Evolutionary conservation across 2,797 vertebrate genomes (phyloP).

Genomic region (Urocyon cinereoargenteus): DNA sequence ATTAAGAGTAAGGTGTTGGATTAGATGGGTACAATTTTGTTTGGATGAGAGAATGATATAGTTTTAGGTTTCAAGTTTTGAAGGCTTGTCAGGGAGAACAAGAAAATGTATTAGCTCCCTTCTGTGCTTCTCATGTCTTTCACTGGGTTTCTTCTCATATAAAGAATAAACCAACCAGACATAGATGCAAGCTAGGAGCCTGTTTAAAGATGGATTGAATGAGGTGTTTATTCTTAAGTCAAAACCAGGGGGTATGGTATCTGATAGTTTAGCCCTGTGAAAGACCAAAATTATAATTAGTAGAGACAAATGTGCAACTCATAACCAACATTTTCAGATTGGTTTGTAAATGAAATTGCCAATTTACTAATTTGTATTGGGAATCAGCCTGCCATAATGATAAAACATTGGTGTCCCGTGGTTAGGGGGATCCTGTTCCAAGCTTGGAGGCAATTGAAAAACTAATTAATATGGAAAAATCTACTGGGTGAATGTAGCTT

Average conservation of each 20-base stretch:
- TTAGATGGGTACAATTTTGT: neutral
- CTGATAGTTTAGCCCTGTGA: neutral
- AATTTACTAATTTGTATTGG: neutral
- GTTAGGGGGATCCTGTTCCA: neutral
- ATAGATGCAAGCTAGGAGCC: neutral
- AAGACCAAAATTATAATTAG: conserved; percentile 22
- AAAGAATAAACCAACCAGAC: neutral
- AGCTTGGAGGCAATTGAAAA: conserved; percentile 35
- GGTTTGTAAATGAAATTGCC: conserved; percentile 37
- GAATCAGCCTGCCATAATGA: neutral
- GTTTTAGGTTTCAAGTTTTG: neutral
- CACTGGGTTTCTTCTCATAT: neutral
- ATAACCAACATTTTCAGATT: conserved; percentile 2
- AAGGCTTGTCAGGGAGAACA: neutral
- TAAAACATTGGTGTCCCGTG: neutral
- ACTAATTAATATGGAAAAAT: conserved; percentile 54
- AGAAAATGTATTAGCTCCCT: neutral
- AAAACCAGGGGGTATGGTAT: neutral
- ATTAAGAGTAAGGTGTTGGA: neutral
- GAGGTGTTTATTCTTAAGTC: neutral
- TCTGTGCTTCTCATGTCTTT: neutral
- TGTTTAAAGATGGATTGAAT: neutral
- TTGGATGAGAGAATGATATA: neutral
- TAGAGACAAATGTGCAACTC: neutral
- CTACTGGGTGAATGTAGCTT: neutral